Evolutionary conservation across 2,888 invertebrate species (phyloP).

Genomic region (Carcina quercana): DNA sequence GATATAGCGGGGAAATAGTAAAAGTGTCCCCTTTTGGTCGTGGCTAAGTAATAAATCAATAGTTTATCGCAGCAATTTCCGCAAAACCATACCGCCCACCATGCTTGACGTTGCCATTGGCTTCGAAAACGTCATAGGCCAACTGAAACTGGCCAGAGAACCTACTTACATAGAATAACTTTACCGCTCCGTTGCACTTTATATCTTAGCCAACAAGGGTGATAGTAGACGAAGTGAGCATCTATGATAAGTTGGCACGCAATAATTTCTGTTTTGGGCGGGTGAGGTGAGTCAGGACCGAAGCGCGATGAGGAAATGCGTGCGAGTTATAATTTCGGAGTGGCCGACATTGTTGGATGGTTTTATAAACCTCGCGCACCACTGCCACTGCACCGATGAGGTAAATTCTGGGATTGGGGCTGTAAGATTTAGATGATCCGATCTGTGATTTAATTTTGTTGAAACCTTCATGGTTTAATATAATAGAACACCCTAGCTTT

Average conservation of each 20-base stretch:
- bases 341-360: constrained; percentile 63
- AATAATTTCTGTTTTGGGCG: constrained; percentile 70
- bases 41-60: no score
- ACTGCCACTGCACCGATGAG: constrained; percentile 31
- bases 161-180: constrained; percentile 31
- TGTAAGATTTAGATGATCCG: no score
- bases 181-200: constrained; percentile 21
- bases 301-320: constrained; percentile 64
- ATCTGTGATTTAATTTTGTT: no score
- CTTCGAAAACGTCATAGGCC: constrained; percentile 35
- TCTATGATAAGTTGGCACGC: constrained; percentile 43
- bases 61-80: no score
- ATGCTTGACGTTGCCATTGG: no score
- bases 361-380: constrained; percentile 55
- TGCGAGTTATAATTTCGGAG: constrained; percentile 67
- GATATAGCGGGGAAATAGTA: no score
- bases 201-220: constrained; percentile 18
- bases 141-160: constrained; percentile 31
- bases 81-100: no score
- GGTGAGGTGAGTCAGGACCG: constrained; percentile 57
- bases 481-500: no score
- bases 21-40: no score
- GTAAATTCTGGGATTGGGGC: no score
- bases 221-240: no score
- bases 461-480: no score